Percentiles rank a stretch among this genome's conserved stretches.
Conservation (phyloP, 2,888 invertebrate species). For the Incurvaria masculella region DNA sequence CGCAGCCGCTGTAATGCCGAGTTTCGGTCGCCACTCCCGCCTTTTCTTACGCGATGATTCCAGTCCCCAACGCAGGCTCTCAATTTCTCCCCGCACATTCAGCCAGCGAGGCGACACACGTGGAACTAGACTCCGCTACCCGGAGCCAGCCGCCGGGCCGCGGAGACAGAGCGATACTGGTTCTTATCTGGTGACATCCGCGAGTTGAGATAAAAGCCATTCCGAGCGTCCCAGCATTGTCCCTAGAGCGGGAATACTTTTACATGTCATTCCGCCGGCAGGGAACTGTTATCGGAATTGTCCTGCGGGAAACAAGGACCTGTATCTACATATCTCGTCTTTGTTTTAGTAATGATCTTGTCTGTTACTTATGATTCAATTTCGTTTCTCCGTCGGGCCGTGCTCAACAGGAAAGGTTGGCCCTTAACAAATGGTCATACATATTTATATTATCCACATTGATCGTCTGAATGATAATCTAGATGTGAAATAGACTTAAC, state of each 20-base stretch:
- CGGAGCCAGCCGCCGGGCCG: background rate
- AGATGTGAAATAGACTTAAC: too few relatives aligned
- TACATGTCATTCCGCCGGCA: background rate
- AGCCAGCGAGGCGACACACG: background rate
- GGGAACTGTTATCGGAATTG: background rate
- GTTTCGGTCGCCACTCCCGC: too few relatives aligned
- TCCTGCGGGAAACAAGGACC: background rate
- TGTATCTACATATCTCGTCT: constrained; percentile 7
- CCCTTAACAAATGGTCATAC: constrained; percentile 4
- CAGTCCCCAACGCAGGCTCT: too few relatives aligned
- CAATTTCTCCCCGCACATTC: background rate
- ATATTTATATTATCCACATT: constrained; percentile 7
- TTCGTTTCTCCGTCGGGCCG: constrained; percentile 10
- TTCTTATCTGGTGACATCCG: background rate
- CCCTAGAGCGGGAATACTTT: background rate
- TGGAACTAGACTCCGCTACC: background rate
- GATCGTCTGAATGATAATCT: too few relatives aligned
- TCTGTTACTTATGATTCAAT: constrained; percentile 16
- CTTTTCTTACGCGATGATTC: too few relatives aligned
- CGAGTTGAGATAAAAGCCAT: background rate
- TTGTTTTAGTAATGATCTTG: constrained; percentile 12
- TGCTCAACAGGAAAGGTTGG: constrained; percentile 2
- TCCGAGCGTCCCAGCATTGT: background rate
- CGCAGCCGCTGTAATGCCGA: too few relatives aligned
- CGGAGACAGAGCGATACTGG: background rate